Evolutionary conservation across 1,140 invertebrate species (phyloP).

Genomic region (Rhagoletis pomonella): DNA sequence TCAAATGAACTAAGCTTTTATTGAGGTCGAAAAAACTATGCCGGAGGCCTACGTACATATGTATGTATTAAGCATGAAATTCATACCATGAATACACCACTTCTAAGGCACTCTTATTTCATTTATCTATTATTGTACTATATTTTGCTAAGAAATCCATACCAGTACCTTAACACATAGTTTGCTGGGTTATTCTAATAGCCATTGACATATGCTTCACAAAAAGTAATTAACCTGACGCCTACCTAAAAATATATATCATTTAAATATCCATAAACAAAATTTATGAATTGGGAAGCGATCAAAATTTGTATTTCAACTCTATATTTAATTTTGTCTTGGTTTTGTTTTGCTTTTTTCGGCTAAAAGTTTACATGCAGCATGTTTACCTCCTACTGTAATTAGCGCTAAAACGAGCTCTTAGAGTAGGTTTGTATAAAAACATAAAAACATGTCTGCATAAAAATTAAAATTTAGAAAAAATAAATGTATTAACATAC

Average conservation of each 20-base stretch:
- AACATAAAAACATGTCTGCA: neutral
- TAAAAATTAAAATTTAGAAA: neutral
- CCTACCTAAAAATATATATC: too few species aligned
- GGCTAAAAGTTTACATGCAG: neutral
- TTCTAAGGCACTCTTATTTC: too few species aligned
- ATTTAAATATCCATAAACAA: neutral
- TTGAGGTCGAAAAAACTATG: too few species aligned
- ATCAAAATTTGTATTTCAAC: neutral
- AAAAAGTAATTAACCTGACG: too few species aligned
- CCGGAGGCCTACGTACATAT: too few species aligned
- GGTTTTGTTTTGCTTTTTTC: neutral
- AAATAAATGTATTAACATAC: neutral
- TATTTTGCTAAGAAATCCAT: too few species aligned
- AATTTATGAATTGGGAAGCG: slow-evolving; percentile 37
- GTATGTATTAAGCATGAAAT: too few species aligned
- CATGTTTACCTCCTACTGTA: neutral
- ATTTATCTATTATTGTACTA: too few species aligned
- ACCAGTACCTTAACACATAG: neutral
- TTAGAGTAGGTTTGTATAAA: neutral
- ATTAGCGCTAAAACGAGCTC: neutral
- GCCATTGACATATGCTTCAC: neutral
- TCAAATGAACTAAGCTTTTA: too few species aligned
- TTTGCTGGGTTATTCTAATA: neutral
- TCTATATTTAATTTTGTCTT: neutral
- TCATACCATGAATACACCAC: too few species aligned